Percentiles rank a stretch among this genome's conserved stretches.
Evolutionary conservation across 2,888 invertebrate genomes (phyloP).

Genomic region (Sicus ferrugineus): DNA sequence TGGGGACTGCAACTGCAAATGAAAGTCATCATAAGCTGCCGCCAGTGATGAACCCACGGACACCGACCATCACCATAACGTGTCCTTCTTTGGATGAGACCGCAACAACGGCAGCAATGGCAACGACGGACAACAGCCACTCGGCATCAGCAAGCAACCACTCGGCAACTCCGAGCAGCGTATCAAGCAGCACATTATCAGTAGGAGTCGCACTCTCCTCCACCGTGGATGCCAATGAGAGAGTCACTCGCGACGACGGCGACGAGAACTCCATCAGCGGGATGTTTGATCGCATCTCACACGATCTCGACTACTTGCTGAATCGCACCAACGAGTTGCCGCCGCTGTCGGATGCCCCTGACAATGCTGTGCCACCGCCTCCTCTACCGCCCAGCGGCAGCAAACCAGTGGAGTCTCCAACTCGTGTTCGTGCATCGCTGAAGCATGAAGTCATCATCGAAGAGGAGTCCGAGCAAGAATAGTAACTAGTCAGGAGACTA

Average conservation of each 20-base stretch:
- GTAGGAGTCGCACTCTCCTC: constrained; percentile 38
- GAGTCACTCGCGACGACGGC: constrained; percentile 34
- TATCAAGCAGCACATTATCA: constrained; percentile 28
- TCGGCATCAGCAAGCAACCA: not conserved
- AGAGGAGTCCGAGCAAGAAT: constrained; percentile 50
- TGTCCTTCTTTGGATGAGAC: constrained; percentile 39
- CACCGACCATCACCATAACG: constrained; percentile 50
- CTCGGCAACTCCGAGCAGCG: not conserved
- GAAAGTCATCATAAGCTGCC: not conserved
- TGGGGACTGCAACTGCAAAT: constrained; percentile 7
- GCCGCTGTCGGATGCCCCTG: constrained; percentile 29
- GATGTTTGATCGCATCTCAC: constrained; percentile 81
- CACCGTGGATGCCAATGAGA: constrained; percentile 4
- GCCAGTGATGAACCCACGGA: constrained; percentile 29
- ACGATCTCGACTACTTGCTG: constrained; percentile 82
- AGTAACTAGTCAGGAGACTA: constrained; percentile 26
- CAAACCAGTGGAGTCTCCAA: constrained; percentile 23
- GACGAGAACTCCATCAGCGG: constrained; percentile 63
- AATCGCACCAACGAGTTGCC: constrained; percentile 69
- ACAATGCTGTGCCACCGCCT: constrained; percentile 46
- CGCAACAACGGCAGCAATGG: constrained; percentile 13
- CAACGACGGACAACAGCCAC: not conserved
- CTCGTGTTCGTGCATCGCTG: constrained; percentile 36
- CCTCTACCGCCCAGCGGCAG: constrained; percentile 46
- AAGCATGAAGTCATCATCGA: constrained; percentile 52